phyloP scores from a whole-genome alignment of 2,113 vertebrate species.

The Apus apus region DNA sequence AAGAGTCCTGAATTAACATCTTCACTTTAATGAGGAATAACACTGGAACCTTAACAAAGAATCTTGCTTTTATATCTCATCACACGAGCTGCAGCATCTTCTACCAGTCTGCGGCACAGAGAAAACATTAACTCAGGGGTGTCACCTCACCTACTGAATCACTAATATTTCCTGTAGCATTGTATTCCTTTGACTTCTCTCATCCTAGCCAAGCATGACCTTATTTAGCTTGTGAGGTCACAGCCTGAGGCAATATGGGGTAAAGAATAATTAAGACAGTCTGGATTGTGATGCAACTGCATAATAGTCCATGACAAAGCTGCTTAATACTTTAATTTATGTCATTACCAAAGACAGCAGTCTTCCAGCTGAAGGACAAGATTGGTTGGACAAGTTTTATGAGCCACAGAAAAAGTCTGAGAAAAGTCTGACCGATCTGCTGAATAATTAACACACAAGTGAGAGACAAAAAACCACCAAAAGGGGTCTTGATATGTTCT shows the following conservation, averaged over 20 bases:
- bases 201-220: slow-evolving; percentile 4
- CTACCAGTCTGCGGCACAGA: background rate
- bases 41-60: background rate
- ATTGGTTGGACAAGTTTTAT: background rate
- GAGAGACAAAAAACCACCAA: background rate
- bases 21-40: background rate
- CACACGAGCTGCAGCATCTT: background rate
- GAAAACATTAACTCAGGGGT: slow-evolving; percentile 20
- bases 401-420: background rate
- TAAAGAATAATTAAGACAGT: slow-evolving; percentile 50
- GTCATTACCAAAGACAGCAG: background rate
- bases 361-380: background rate
- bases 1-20: background rate
- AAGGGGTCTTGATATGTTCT: rapidly evolving
- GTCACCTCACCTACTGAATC: slow-evolving; percentile 10
- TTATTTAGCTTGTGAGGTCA: slow-evolving; percentile 27
- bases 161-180: slow-evolving; percentile 5
- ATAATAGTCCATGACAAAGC: background rate
- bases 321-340: background rate
- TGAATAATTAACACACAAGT: background rate
- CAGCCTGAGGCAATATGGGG: background rate
- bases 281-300: slow-evolving; percentile 29
- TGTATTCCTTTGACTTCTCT: slow-evolving; percentile 20
- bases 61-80: background rate
- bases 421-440: background rate